These are phyloP conservation scores for Morpho deidamia DNA, from an alignment of 2,888 invertebrate species.

Conservation along the genomic window DNA sequence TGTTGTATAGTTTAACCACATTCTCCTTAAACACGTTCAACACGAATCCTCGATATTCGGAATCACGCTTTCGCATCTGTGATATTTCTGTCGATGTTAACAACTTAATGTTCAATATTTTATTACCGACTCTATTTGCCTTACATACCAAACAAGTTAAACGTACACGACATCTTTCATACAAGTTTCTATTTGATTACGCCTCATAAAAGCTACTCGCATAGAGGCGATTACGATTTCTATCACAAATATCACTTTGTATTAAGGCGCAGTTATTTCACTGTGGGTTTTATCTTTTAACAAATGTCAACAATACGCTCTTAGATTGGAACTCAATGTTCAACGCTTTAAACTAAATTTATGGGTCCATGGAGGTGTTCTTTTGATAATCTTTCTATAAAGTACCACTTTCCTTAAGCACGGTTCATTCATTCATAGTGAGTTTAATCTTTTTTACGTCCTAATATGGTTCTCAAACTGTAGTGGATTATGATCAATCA, in stretches of 20 bases:
- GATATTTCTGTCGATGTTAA: slow-evolving; percentile 51
- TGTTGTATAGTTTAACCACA: too few relatives aligned
- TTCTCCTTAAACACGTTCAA: background rate
- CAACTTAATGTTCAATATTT: slow-evolving; percentile 69
- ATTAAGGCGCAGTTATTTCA: slow-evolving; percentile 31
- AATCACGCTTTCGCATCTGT: slow-evolving; percentile 40
- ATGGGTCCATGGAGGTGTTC: slow-evolving; percentile 30
- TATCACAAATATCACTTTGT: slow-evolving; percentile 71
- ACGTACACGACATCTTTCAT: slow-evolving; percentile 69
- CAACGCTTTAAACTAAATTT: slow-evolving; percentile 27
- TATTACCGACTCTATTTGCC: slow-evolving; percentile 66
- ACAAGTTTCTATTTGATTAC: slow-evolving; percentile 78
- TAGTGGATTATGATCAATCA: slow-evolving; percentile 43
- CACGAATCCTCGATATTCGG: slow-evolving; percentile 39
- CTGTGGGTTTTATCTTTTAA: slow-evolving; percentile 26
- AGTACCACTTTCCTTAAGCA: slow-evolving; percentile 39
- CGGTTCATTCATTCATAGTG: slow-evolving; percentile 46
- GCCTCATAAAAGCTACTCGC: slow-evolving; percentile 68
- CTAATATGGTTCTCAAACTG: slow-evolving; percentile 34
- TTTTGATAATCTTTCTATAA: slow-evolving; percentile 37
- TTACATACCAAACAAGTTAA: slow-evolving; percentile 64
- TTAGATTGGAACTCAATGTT: slow-evolving; percentile 36
- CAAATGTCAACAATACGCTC: slow-evolving; percentile 31
- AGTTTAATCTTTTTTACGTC: slow-evolving; percentile 25
- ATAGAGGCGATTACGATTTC: slow-evolving; percentile 70